These are phyloP conservation scores for Triplophysa rosa DNA, from an alignment of 2,113 vertebrate species.

Conservation along the genomic window DNA sequence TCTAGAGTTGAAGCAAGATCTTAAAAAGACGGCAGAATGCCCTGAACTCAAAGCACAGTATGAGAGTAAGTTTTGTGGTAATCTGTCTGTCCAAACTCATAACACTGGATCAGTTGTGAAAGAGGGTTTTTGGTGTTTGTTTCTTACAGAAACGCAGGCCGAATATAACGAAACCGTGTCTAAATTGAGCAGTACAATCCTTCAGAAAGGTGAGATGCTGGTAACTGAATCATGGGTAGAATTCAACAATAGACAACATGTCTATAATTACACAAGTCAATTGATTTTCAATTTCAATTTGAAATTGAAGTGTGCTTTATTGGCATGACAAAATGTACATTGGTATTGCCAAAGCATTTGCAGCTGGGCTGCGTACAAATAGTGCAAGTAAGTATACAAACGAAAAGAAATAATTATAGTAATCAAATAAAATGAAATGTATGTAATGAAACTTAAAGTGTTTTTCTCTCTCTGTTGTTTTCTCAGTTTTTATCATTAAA, in stretches of 20 bases:
- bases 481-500: neutral
- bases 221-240: neutral
- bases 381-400: too few species aligned
- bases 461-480: neutral
- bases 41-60: conserved; percentile 4
- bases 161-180: conserved; percentile 1
- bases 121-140: neutral
- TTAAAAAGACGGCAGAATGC: neutral
- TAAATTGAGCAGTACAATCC: neutral
- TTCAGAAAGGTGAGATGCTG: conserved; percentile 5
- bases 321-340: too few species aligned
- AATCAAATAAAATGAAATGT: too few species aligned
- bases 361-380: too few species aligned
- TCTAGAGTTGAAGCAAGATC: neutral
- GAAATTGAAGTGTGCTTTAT: too few species aligned
- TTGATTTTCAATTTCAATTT: too few species aligned
- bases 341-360: too few species aligned
- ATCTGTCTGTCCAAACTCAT: neutral
- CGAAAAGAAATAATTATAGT: too few species aligned
- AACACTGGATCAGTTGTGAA: neutral
- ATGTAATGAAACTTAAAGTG: too few species aligned
- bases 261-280: too few species aligned
- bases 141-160: conserved; percentile 8
- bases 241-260: too few species aligned
- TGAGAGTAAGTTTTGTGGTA: neutral